Percentiles rank a stretch among this genome's conserved stretches.
Evolutionary conservation across 2,888 invertebrate species (phyloP).

Genomic region (Ormia ochracea): DNA sequence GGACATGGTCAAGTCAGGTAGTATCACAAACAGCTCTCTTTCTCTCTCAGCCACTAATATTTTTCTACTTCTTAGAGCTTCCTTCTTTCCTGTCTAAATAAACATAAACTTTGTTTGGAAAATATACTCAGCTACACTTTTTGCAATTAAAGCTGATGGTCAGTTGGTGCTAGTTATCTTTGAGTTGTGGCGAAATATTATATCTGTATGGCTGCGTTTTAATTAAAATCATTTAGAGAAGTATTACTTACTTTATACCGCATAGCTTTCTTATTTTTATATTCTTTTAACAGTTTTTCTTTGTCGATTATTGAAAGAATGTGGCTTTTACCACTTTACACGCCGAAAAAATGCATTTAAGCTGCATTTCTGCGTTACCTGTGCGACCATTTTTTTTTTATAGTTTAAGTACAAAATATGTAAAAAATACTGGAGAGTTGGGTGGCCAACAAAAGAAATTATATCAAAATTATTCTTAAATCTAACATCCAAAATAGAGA

Average conservation of each 20-base stretch:
- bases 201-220: slow-evolving; percentile 60
- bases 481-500: too few species aligned
- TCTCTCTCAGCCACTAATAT: slow-evolving; percentile 20
- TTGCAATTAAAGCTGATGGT: neutral
- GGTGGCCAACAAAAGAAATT: slow-evolving; percentile 55
- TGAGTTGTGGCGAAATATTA: slow-evolving; percentile 55
- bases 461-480: too few species aligned
- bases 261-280: slow-evolving; percentile 19
- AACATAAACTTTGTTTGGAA: slow-evolving; percentile 26
- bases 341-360: slow-evolving; percentile 30
- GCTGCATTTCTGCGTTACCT: slow-evolving; percentile 35
- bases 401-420: slow-evolving; percentile 57
- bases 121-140: slow-evolving; percentile 41
- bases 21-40: slow-evolving; percentile 50
- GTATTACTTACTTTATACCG: slow-evolving; percentile 58
- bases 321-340: slow-evolving; percentile 43
- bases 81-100: slow-evolving; percentile 13
- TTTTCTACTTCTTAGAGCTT: slow-evolving; percentile 6
- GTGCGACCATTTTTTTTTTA: slow-evolving; percentile 58
- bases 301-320: slow-evolving; percentile 28
- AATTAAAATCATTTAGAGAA: slow-evolving; percentile 62
- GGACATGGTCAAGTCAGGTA: slow-evolving; percentile 63
- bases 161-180: slow-evolving; percentile 8
- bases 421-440: slow-evolving; percentile 41
- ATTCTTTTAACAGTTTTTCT: slow-evolving; percentile 7